Base-by-base conservation (phyloP, 2,797 vertebrate species). In the Muscicapa striata region DNA sequence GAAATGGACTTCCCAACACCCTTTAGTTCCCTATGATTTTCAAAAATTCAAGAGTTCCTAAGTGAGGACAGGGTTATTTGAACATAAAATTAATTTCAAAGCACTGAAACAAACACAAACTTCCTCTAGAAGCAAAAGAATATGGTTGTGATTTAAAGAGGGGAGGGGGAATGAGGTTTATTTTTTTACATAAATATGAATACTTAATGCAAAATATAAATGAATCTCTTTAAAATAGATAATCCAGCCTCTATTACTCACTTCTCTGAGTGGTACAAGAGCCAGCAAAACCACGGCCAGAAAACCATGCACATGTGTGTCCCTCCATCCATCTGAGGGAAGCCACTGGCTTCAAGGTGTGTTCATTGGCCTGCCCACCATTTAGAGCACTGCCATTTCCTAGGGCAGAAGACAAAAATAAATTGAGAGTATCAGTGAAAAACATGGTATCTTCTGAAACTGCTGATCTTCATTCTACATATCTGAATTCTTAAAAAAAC, bases 241-340 rank as follows among this genome's bases (percentile, higher is more conserved):
- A 74, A 84, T 74, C 6, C 22, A 41, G 13, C 32, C 52, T 90
- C 34, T 48, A 3, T 70, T 77, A n/a, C 29, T 67, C 26, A 16
- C 9, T 69, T 38, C 10, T 67, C 12, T 64, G 57, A 52, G 49
- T 66, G 75, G 26, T 51, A 78, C 69, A 73, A 89, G 40, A 86
- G 66, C n/a, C 73, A 90, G 48, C 14, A 64, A 74, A 94, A 89
- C 23, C 30, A 48, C 20, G 32, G 15, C 38, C 26, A 38, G 2
- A 0, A 10, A 70, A 63, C 12, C 20, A 29, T 3, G 22, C 7
- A 16, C 4, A 1, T 1, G 1, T 18, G n/a, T 48, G 30, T 26
- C 58, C 27, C 40, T 81, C 29, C 21, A 5, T 36, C 36, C 36
- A 36, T 36, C 36, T 36, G 36, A 36, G 36, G 36, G 36, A 36